These are phyloP conservation scores for Ctenicera cuprea DNA, from an alignment of 2,888 invertebrate genomes.

Conservation along the genomic window DNA sequence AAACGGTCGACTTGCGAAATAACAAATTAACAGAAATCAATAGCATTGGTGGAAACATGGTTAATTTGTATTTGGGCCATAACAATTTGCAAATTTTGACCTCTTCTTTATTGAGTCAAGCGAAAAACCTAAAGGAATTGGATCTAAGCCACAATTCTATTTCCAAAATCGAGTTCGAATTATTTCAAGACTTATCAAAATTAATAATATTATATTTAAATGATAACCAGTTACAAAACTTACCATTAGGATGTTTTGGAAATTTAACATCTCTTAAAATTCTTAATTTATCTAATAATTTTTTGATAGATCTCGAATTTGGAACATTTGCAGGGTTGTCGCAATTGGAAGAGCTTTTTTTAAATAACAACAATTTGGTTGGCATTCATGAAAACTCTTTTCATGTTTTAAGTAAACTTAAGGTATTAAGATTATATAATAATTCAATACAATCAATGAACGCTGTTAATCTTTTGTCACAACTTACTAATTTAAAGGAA, in stretches of 20 bases:
- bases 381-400: slow-evolving; percentile 42
- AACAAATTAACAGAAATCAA: slow-evolving; percentile 8
- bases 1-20: slow-evolving; percentile 4
- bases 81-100: slow-evolving; percentile 12
- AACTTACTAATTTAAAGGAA: background rate
- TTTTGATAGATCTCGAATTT: slow-evolving; percentile 17
- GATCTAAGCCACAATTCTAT: slow-evolving; percentile 24
- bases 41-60: background rate
- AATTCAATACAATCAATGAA: slow-evolving; percentile 32
- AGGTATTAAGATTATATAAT: slow-evolving; percentile 25
- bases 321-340: slow-evolving; percentile 37
- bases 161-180: background rate
- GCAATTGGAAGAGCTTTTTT: slow-evolving; percentile 1
- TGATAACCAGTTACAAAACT: background rate
- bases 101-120: background rate
- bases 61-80: background rate
- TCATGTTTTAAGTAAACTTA: slow-evolving; percentile 40
- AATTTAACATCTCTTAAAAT: slow-evolving; percentile 6
- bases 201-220: slow-evolving; percentile 12
- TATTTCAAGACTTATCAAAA: slow-evolving; percentile 6
- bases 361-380: slow-evolving; percentile 36
- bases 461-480: slow-evolving; percentile 15
- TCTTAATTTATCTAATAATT: slow-evolving; percentile 26
- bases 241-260: slow-evolving; percentile 18
- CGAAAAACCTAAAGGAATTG: background rate